phyloP scores from a whole-genome alignment of 2,797 vertebrate species.

The Nannoperca australis region DNA sequence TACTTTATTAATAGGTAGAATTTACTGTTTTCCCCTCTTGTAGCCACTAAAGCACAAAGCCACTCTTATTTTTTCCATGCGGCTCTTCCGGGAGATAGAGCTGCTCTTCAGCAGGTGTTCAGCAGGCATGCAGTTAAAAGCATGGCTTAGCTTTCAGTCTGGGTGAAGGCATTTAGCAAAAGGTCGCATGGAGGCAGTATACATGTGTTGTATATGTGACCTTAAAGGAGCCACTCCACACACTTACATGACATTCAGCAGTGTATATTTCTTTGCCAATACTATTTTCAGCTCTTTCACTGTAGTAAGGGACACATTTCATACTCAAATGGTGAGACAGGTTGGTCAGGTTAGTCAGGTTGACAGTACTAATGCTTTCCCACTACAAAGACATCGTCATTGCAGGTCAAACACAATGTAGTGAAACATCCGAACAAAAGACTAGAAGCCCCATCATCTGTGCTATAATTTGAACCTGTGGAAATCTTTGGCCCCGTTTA shows the following conservation, averaged over 20 bases:
- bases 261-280: background rate
- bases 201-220: conserved; percentile 12
- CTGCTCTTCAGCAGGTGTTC: background rate
- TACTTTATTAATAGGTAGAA: background rate
- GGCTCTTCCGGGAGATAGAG: background rate
- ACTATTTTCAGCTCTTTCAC: background rate
- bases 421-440: background rate
- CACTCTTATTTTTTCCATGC: background rate
- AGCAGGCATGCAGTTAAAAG: conserved; percentile 6
- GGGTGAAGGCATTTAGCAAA: conserved; percentile 32
- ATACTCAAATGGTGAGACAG: background rate
- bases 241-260: background rate
- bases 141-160: conserved; percentile 6
- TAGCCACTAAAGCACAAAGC: too few species aligned
- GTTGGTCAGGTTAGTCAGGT: background rate
- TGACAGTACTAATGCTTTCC: background rate
- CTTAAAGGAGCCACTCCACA: conserved; percentile 17
- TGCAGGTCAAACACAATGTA: background rate
- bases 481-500: background rate
- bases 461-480: background rate
- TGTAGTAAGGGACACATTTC: background rate
- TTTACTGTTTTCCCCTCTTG: background rate
- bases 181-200: conserved; percentile 25
- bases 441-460: background rate
- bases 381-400: background rate